Evolutionary conservation across 2,888 invertebrate species (phyloP), one percentile per base, ranked within the genome.

Genomic region (Andrena praecox): DNA sequence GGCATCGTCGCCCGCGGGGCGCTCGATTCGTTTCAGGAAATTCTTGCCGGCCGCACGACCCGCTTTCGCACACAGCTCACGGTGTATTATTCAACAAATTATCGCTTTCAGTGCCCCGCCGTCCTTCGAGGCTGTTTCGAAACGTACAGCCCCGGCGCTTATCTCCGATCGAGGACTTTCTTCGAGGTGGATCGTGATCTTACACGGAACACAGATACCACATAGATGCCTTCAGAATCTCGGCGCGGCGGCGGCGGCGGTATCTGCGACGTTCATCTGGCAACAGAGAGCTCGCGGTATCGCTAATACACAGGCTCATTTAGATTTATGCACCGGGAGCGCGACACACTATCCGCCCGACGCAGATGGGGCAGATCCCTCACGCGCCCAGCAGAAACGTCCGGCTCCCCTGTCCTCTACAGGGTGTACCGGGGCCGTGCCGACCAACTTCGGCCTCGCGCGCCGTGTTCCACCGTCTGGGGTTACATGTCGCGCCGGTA

Each of bases 181-280:
- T 80, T 84, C 67, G 77, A 10, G 66, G 75, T 73, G 85, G 77
- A 80, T 80, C 80, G 72, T 60, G 80, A 77, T 83, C 66, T 69
- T 35, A 72, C 66, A 52, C 42, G 68, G 52, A 75, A 84, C 73
- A 79, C 73, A 83, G 79, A 84, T 80, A 80, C 72, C 70, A 59
- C 50, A 54, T 52, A 75, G 75, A 77, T 69, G 59, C 62, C 56
- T 71, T 71, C 20, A 54, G 82, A 62, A 82, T 79, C 62, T 63
- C 66, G 72, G 56, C 64, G 59, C 20, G 33, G 16, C 52, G 62
- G 59, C 52, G 62, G 59, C 27, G 42, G 16, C 52, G 62, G 29
- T 86, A 86, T 86, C 85, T 74, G 10, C 50, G 42, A 63, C 74
- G 76, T 86, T 86, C 78, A 86, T 86, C 81, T 86, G 73, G 70